phyloP scores from a whole-genome alignment of 2,888 invertebrate genomes.

The Bombylius major region DNA sequence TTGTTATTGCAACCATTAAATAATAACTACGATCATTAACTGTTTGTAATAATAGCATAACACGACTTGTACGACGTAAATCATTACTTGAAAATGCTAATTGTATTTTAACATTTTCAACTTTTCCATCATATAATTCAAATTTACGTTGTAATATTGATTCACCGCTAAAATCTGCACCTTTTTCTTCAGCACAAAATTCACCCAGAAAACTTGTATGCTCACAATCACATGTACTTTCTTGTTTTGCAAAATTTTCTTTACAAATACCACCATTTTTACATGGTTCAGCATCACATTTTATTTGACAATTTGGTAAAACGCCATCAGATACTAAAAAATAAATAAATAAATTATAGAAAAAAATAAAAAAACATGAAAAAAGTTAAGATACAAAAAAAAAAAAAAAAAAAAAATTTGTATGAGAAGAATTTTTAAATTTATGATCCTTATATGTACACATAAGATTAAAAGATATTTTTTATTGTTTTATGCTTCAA shows the following conservation, averaged over 20 bases:
- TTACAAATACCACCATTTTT: conserved; percentile 78
- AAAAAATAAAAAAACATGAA: too few relatives aligned
- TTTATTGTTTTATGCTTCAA: too few relatives aligned
- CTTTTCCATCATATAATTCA: conserved; percentile 50
- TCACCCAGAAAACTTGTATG: conserved; percentile 83
- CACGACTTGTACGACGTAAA: conserved; percentile 62
- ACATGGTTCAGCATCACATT: conserved; percentile 77
- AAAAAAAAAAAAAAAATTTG: too few relatives aligned
- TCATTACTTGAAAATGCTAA: conserved; percentile 77
- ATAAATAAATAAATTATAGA: not conserved
- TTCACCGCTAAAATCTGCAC: conserved; percentile 79
- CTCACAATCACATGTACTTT: conserved; percentile 78
- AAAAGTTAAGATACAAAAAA: too few relatives aligned
- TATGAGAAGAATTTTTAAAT: too few relatives aligned
- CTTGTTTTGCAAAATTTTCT: conserved; percentile 76
- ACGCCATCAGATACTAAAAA: conserved; percentile 50
- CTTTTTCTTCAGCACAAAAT: conserved; percentile 78
- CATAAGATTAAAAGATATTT: too few relatives aligned
- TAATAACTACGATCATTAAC: conserved; percentile 76
- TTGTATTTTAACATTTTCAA: conserved; percentile 68
- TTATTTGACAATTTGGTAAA: conserved; percentile 72
- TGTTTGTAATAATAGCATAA: conserved; percentile 66
- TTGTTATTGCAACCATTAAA: conserved; percentile 65
- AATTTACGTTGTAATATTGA: conserved; percentile 71
- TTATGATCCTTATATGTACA: too few relatives aligned